These are phyloP conservation scores for Urocitellus parryii DNA, from an alignment of 2,113 vertebrate genomes.

Conservation along the genomic window DNA sequence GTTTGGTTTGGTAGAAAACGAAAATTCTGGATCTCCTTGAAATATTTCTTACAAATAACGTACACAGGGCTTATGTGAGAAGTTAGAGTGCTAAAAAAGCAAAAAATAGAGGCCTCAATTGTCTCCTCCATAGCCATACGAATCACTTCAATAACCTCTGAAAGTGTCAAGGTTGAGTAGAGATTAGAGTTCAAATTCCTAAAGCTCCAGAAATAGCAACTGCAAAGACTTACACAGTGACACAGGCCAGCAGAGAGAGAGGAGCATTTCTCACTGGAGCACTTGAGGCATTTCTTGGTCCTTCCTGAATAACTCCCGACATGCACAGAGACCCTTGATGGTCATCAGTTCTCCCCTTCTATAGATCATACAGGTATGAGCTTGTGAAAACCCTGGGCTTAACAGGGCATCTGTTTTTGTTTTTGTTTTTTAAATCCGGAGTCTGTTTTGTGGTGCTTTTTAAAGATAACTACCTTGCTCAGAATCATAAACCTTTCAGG, in stretches of 20 bases:
- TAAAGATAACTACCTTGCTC: background rate
- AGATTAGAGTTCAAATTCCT: background rate
- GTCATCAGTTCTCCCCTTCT: background rate
- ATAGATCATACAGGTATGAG: background rate
- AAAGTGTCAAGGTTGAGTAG: background rate
- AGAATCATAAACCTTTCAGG: background rate
- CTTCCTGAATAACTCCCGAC: background rate
- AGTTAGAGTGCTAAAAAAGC: background rate
- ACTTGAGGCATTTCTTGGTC: background rate
- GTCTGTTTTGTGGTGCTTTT: background rate
- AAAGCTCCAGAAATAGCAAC: background rate
- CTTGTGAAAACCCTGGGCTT: background rate
- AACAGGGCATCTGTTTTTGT: background rate
- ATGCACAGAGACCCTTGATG: background rate
- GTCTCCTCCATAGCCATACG: background rate
- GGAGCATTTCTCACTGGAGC: background rate
- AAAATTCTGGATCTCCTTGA: background rate
- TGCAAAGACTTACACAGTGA: background rate
- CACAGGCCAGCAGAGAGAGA: background rate
- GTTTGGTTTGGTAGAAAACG: background rate
- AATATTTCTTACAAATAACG: background rate
- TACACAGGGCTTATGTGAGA: background rate
- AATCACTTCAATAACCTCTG: background rate
- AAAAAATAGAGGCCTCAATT: background rate
- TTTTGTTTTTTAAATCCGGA: background rate